These are phyloP conservation scores for Euborellia annulipes DNA, from an alignment of 1,140 invertebrate genomes.

Conservation along the genomic window DNA sequence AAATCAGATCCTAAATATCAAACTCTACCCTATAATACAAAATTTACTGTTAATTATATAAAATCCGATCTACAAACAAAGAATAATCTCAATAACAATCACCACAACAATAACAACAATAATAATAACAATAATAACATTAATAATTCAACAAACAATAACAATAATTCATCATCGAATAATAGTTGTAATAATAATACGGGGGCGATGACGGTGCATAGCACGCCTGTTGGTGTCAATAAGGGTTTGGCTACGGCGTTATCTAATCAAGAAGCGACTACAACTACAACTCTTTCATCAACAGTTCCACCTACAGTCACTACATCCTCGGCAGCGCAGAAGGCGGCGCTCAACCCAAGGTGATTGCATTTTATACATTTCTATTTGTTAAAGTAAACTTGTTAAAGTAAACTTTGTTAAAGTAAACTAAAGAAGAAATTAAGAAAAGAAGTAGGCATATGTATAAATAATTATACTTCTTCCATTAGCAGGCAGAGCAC, in stretches of 20 bases:
- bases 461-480: too few relatives aligned
- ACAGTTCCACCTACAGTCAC: constrained; percentile 16
- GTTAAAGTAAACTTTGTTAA: too few relatives aligned
- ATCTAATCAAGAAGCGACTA: constrained; percentile 17
- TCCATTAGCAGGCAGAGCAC: too few relatives aligned
- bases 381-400: too few relatives aligned
- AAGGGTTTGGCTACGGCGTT: constrained; percentile 44
- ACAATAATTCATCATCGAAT: constrained; percentile 11
- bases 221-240: constrained; percentile 42
- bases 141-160: constrained; percentile 17
- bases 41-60: constrained; percentile 45
- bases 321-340: constrained; percentile 11
- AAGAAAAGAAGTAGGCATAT: too few relatives aligned
- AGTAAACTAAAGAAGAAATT: too few relatives aligned
- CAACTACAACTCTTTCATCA: constrained; percentile 9
- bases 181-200: too few relatives aligned
- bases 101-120: constrained; percentile 17
- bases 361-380: too few relatives aligned
- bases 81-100: constrained; percentile 20
- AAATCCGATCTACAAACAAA: constrained; percentile 14
- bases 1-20: constrained; percentile 89
- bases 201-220: constrained; percentile 41
- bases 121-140: constrained; percentile 17
- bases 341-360: too few relatives aligned
- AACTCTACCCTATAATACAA: constrained; percentile 77